A percentile compares a stretch with the other conserved stretches of the same genome.
These are phyloP conservation scores for Neopelma chrysocephalum DNA, from an alignment of 2,797 vertebrate species.

Conservation along the genomic window DNA sequence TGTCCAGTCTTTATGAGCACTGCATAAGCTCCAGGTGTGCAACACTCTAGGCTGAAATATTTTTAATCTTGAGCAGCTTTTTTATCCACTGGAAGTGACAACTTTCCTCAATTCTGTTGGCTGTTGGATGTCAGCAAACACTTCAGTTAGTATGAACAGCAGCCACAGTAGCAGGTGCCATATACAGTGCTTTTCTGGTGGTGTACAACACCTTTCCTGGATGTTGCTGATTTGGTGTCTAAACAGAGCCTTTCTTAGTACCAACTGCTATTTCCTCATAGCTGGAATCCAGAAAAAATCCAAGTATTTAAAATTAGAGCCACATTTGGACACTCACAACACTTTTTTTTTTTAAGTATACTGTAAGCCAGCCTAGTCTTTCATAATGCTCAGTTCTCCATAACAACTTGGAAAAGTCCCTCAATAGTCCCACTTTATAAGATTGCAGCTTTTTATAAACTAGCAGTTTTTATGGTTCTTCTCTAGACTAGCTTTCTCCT, in stretches of 20 bases:
- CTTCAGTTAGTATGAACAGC: neutral
- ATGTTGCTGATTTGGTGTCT: neutral
- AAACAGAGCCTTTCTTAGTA: neutral
- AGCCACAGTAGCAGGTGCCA: neutral
- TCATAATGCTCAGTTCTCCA: neutral
- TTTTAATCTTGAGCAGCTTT: neutral
- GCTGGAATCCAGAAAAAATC: neutral
- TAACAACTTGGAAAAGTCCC: neutral
- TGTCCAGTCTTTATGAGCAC: neutral
- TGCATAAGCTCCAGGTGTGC: neutral
- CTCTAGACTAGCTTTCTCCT: neutral
- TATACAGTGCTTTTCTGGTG: neutral
- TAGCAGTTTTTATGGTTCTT: neutral
- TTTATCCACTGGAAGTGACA: neutral
- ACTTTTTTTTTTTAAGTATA: neutral
- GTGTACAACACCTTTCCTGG: neutral
- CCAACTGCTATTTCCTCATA: neutral
- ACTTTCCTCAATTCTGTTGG: neutral
- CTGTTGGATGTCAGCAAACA: neutral
- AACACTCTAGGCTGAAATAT: neutral
- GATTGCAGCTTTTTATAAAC: neutral
- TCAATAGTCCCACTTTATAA: neutral
- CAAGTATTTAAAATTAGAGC: neutral
- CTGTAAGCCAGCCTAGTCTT: neutral
- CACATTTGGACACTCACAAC: neutral